Evolutionary conservation across 1,140 invertebrate species (phyloP).

Genomic region (Drosophila yakuba): DNA sequence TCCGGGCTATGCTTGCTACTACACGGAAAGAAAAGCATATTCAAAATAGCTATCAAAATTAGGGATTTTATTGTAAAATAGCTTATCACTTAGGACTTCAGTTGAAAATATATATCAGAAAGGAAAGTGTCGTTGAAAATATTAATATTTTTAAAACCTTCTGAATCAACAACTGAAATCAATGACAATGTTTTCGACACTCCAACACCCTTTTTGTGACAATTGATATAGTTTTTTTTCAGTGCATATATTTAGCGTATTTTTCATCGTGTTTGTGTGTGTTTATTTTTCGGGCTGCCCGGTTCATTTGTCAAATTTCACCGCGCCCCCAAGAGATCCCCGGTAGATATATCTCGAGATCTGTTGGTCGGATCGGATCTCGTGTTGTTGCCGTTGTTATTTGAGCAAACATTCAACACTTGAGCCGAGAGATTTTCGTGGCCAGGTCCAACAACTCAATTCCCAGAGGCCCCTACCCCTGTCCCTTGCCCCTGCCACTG

Average conservation of each 20-base stretch:
- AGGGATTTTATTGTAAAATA: too few species aligned
- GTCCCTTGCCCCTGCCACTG: not conserved
- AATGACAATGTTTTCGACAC: too few species aligned
- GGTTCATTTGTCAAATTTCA: conserved; percentile 83
- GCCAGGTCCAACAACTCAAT: conserved; percentile 81
- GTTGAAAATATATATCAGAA: too few species aligned
- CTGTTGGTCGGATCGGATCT: conserved; percentile 37
- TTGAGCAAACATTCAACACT: conserved; percentile 83
- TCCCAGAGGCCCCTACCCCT: conserved; percentile 27
- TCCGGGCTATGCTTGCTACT: conserved; percentile 66
- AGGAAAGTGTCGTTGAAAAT: too few species aligned
- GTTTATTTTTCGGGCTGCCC: conserved; percentile 42
- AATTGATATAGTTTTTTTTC: not conserved
- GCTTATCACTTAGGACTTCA: too few species aligned
- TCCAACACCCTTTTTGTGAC: too few species aligned
- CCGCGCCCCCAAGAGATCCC: conserved; percentile 66
- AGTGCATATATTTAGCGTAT: conserved; percentile 8
- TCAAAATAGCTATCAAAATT: too few species aligned
- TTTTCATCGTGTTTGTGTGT: conserved; percentile 22
- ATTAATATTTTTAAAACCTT: too few species aligned
- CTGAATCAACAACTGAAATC: too few species aligned
- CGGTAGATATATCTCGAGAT: conserved; percentile 59
- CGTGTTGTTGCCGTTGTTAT: conserved; percentile 71
- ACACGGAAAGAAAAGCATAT: not conserved
- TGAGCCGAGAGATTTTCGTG: conserved; percentile 81